Evolutionary conservation across 1,140 invertebrate genomes (phyloP), one percentile per base, ranked within the genome.

Genomic region (Brachionus rotundiformis): DNA sequence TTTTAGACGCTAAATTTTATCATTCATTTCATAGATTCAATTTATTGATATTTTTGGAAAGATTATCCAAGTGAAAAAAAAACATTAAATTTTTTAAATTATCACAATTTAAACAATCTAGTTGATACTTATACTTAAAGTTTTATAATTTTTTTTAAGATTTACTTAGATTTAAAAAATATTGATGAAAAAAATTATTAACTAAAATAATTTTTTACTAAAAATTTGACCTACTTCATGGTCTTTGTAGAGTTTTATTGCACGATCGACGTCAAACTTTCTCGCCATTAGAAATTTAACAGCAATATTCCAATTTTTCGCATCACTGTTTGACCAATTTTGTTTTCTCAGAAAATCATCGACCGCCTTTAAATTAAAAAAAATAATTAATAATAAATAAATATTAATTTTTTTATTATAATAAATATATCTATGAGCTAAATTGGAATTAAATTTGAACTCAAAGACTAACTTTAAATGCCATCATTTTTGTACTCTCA

Each of bases 231-330:
- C 82, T 81, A 88, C 92, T 89, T 97, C 93, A 89, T 98, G 95
- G 85, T 95, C 92, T 85, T 94, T 91, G 87, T 94, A 96, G 7
- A 98, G 89, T 16, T 93, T 91, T 25, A 96, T 89, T 16, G 95
- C 95, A 85, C 95, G 90, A 19, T 91, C 88, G 29, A 96, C 92
- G 87, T 98, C 95, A 87, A 97, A 98, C 89, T 98, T 98, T 54
- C 95, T 91, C 73, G 95, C 95, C 85, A 94, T 92, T 83, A 98
- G 89, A 90, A 98, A 98, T 88, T 96, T 95, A 65, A 97, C 91
- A n/a, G 95, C 95, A 5, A 93, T 94, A 36, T 92, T 91, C 90
- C 92, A 92, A 65, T 63, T 41, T 75, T 25, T 75, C 1, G 68
- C 36, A 41, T 44, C 25, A 82, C 61, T 77, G 31, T n/a, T 29